A percentile compares a stretch with the other conserved stretches of the same genome.
phyloP scores from a whole-genome alignment of 2,888 invertebrate genomes.

The Cerastis rubricosa region DNA sequence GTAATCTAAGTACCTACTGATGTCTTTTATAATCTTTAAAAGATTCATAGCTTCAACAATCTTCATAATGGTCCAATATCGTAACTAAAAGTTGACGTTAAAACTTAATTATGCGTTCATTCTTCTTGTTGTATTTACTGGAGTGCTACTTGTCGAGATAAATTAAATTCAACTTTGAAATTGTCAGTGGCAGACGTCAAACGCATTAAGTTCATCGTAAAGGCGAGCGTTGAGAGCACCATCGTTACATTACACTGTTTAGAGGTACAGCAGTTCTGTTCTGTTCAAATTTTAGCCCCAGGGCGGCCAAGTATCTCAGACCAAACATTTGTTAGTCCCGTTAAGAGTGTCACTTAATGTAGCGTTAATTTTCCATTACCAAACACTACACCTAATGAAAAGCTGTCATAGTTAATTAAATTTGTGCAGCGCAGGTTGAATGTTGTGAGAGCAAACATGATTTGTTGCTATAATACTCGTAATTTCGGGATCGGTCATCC shows the following conservation, averaged over 20 bases:
- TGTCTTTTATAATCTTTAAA: neutral
- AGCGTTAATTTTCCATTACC: constrained; percentile 42
- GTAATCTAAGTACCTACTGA: too few species aligned
- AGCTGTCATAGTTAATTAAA: constrained; percentile 52
- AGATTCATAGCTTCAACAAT: neutral
- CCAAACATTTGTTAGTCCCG: constrained; percentile 37
- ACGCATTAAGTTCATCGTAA: constrained; percentile 64
- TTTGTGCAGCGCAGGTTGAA: constrained; percentile 20
- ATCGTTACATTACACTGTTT: constrained; percentile 61
- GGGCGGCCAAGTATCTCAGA: constrained; percentile 41
- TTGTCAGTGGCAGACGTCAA: constrained; percentile 74
- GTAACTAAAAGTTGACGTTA: constrained; percentile 19
- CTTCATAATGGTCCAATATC: neutral
- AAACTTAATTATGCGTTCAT: constrained; percentile 68
- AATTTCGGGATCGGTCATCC: constrained; percentile 20
- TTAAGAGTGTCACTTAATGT: constrained; percentile 46
- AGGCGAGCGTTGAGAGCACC: constrained; percentile 64
- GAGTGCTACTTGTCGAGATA: constrained; percentile 69
- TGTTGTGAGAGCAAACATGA: constrained; percentile 34
- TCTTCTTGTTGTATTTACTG: constrained; percentile 69
- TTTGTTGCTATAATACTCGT: constrained; percentile 27
- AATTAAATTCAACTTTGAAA: constrained; percentile 73
- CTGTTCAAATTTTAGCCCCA: constrained; percentile 29
- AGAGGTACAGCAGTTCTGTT: constrained; percentile 47
- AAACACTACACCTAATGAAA: constrained; percentile 48